phyloP scores from a whole-genome alignment of 1,140 invertebrate genomes.

The Pseudomyrmex concolor region DNA sequence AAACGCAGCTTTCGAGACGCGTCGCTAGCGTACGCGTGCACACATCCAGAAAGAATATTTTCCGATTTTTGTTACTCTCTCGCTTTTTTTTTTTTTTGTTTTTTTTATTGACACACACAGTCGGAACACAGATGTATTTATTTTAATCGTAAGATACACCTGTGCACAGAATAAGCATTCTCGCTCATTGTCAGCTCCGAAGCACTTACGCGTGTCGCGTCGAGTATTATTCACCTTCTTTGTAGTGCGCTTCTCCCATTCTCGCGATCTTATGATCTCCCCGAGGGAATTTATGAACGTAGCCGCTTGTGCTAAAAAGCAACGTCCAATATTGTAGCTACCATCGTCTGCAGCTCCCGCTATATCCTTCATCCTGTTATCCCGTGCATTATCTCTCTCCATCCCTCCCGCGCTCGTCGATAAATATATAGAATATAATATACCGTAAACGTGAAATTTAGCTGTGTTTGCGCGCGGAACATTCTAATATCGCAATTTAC shows the following conservation, averaged over 20 bases:
- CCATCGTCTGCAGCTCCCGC: slow-evolving; percentile 36
- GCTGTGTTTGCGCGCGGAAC: background rate
- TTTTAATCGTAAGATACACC: slow-evolving; percentile 4
- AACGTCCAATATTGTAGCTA: slow-evolving; percentile 53
- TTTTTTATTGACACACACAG: too few relatives aligned
- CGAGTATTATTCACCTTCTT: slow-evolving; percentile 46
- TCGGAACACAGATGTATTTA: background rate
- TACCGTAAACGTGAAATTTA: slow-evolving; percentile 45
- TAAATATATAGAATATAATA: slow-evolving; percentile 46
- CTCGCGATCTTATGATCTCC: slow-evolving; percentile 47
- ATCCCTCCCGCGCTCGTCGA: slow-evolving; percentile 31
- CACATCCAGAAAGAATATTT: background rate
- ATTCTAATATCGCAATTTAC: too few relatives aligned
- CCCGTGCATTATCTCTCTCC: slow-evolving; percentile 37
- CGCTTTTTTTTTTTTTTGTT: background rate
- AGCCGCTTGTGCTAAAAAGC: slow-evolving; percentile 42
- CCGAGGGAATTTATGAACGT: slow-evolving; percentile 43
- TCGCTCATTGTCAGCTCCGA: background rate
- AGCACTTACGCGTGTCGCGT: slow-evolving; percentile 36
- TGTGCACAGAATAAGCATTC: background rate
- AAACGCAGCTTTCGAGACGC: background rate
- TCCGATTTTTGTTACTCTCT: background rate
- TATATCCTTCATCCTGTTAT: slow-evolving; percentile 50
- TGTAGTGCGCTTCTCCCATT: slow-evolving; percentile 10
- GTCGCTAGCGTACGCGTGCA: background rate